Evolutionary conservation across 2,888 invertebrate species (phyloP).

Genomic region (Drosophila meridionalis): DNA sequence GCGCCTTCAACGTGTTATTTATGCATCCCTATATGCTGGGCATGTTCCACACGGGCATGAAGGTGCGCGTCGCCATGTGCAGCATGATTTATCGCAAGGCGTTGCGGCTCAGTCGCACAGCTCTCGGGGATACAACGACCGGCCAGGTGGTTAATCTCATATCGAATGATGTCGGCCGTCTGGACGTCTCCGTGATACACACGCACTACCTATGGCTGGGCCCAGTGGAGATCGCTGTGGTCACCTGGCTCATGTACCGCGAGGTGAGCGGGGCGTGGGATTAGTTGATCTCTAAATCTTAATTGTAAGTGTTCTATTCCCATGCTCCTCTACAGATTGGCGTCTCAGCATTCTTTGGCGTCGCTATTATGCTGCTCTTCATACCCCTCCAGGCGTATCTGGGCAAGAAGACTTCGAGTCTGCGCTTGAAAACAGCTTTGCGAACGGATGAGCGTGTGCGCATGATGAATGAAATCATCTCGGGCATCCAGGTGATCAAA

Average conservation of each 20-base stretch:
- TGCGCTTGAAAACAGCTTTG: slow-evolving; percentile 92
- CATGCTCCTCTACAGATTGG: slow-evolving; percentile 84
- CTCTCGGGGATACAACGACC: slow-evolving; percentile 91
- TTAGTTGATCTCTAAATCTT: no score
- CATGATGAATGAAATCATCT: slow-evolving; percentile 95
- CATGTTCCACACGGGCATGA: slow-evolving; percentile 83
- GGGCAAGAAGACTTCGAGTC: slow-evolving; percentile 91
- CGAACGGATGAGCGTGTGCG: slow-evolving; percentile 95
- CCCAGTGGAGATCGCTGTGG: slow-evolving; percentile 92
- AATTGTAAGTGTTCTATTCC: no score
- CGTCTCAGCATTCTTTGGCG: slow-evolving; percentile 87
- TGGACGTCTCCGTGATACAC: slow-evolving; percentile 90
- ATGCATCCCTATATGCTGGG: slow-evolving; percentile 96
- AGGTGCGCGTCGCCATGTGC: slow-evolving; percentile 89
- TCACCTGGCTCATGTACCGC: slow-evolving; percentile 91
- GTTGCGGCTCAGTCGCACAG: slow-evolving; percentile 89
- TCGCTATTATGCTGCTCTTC: slow-evolving; percentile 87
- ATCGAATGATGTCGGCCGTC: slow-evolving; percentile 95
- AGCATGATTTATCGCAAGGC: slow-evolving; percentile 90
- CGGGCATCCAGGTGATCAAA: slow-evolving; percentile 96
- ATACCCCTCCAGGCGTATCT: slow-evolving; percentile 91
- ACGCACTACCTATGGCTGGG: slow-evolving; percentile 97
- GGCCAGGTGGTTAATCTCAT: slow-evolving; percentile 94
- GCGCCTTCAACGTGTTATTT: slow-evolving; percentile 90
- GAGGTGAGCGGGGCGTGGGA: slow-evolving; percentile 84